phyloP scores from a whole-genome alignment of 2,888 invertebrate species.

The Lutraria lutraria region DNA sequence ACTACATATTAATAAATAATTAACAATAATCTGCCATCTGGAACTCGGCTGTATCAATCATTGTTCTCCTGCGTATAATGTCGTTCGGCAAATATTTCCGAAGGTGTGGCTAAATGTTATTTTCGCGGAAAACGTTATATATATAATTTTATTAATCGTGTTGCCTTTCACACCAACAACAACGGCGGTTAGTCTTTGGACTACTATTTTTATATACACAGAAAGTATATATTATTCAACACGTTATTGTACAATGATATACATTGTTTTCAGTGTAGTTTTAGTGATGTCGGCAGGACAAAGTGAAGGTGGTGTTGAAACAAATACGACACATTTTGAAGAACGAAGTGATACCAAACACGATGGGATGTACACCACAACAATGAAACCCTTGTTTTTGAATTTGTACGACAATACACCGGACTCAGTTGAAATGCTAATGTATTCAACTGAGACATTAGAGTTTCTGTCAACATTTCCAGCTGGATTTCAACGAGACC shows the following conservation, averaged over 20 bases:
- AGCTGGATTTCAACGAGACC: background rate
- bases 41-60: too few relatives aligned
- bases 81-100: background rate
- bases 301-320: background rate
- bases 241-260: background rate
- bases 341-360: background rate
- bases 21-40: too few relatives aligned
- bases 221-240: background rate
- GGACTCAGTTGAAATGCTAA: background rate
- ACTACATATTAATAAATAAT: too few relatives aligned
- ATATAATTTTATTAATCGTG: background rate
- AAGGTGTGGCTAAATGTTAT: background rate
- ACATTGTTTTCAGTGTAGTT: background rate
- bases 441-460: background rate
- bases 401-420: background rate
- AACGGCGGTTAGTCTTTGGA: background rate
- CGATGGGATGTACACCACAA: background rate
- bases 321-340: background rate
- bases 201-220: background rate
- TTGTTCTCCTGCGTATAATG: too few relatives aligned
- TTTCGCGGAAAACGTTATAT: background rate
- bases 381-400: background rate
- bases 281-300: background rate
- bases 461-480: conserved; percentile 11
- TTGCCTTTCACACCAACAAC: background rate